Conservation (phyloP, 2,888 invertebrate genomes). For the Myopa tessellatipennis region DNA sequence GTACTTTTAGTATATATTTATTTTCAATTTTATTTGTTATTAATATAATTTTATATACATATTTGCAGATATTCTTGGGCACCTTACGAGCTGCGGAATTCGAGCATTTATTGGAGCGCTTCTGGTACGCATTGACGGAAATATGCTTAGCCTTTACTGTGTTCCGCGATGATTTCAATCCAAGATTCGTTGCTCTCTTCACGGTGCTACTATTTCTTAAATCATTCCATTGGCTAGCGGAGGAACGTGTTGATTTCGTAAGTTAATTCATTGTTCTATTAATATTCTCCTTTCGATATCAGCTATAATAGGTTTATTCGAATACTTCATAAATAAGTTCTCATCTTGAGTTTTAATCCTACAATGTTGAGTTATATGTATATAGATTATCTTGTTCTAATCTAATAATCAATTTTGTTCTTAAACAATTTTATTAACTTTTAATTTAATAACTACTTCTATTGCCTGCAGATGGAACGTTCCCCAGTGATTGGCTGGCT, state of each 20-base stretch:
- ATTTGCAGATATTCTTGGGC: conserved; percentile 83
- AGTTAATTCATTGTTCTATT: conserved; percentile 68
- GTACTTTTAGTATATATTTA: conserved; percentile 8
- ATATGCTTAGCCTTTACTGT: conserved; percentile 99
- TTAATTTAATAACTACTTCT: not conserved
- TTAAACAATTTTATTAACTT: not conserved
- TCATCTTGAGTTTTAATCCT: no score
- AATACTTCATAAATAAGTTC: no score
- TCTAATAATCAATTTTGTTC: not conserved
- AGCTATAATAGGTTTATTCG: no score
- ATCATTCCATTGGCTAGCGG: conserved; percentile 99
- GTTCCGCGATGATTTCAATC: conserved; percentile 98
- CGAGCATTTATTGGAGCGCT: conserved; percentile 97
- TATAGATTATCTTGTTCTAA: no score
- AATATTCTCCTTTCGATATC: not conserved
- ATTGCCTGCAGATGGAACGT: conserved; percentile 88
- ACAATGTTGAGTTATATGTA: no score
- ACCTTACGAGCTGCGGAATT: conserved; percentile 95
- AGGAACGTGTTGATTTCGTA: conserved; percentile 98
- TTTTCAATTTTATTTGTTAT: conserved; percentile 6
- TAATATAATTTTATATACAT: not conserved
- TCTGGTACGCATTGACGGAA: conserved; percentile 99
- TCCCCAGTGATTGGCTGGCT: conserved; percentile 96
- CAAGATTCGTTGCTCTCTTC: conserved; percentile 97
- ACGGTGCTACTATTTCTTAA: conserved; percentile 95